These are phyloP conservation scores for Scyliorhinus canicula DNA, from an alignment of 2,797 vertebrate genomes.

Conservation along the genomic window DNA sequence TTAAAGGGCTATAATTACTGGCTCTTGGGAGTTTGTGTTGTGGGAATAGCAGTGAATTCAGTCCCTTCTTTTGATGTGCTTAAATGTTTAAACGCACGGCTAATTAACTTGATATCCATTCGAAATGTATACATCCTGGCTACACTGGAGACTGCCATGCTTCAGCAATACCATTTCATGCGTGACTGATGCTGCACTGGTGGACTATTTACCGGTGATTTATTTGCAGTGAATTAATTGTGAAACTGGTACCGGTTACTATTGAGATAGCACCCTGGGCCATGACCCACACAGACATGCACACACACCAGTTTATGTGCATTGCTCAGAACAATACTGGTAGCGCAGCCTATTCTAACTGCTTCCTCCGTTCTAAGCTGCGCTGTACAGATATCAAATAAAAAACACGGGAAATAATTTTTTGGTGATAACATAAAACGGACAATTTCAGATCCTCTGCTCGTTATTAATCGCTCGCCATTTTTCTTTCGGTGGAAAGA, in stretches of 20 bases:
- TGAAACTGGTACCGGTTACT: not conserved
- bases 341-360: not conserved
- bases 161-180: not conserved
- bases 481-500: not conserved
- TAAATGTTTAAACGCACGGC: slow-evolving; percentile 13
- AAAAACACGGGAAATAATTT: not conserved
- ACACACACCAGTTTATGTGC: not conserved
- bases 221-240: not conserved
- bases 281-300: not conserved
- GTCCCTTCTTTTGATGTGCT: slow-evolving; percentile 17
- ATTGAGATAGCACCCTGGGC: not conserved
- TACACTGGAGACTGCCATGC: not conserved
- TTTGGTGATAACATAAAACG: not conserved
- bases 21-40: slow-evolving; percentile 12
- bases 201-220: not conserved
- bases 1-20: slow-evolving; percentile 28
- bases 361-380: not conserved
- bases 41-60: slow-evolving; percentile 8
- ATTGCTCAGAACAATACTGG: not conserved
- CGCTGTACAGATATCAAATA: not conserved
- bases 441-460: not conserved
- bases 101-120: slow-evolving; percentile 28
- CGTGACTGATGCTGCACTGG: not conserved
- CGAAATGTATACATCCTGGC: slow-evolving; percentile 23
- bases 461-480: not conserved